phyloP scores from a whole-genome alignment of 2,888 invertebrate genomes.

The Sericinus montela region DNA sequence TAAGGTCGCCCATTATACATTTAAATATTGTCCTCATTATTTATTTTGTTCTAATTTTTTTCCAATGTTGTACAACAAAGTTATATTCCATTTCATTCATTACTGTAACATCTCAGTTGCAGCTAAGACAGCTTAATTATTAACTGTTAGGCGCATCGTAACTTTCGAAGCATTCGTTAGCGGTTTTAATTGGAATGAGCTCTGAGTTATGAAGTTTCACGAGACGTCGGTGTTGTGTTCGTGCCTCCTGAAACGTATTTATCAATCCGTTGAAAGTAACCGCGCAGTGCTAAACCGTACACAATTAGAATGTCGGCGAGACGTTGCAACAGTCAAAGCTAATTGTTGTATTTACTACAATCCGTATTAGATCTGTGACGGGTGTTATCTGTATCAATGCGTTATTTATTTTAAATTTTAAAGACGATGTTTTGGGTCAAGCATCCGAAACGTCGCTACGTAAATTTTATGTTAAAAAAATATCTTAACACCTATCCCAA shows the following conservation, averaged over 20 bases:
- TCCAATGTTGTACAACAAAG: too few relatives aligned
- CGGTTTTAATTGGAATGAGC: slow-evolving; percentile 16
- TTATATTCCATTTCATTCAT: too few relatives aligned
- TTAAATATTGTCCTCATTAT: too few relatives aligned
- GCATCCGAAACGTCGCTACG: too few relatives aligned
- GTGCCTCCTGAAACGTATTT: slow-evolving; percentile 15
- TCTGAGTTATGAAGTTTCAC: slow-evolving; percentile 17
- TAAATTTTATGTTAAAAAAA: too few relatives aligned
- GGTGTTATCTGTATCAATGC: too few relatives aligned
- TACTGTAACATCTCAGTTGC: neutral
- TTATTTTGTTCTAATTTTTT: too few relatives aligned
- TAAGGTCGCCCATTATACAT: too few relatives aligned
- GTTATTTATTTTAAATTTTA: too few relatives aligned
- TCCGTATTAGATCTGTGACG: neutral
- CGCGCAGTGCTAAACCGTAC: slow-evolving; percentile 6
- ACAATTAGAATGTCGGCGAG: slow-evolving; percentile 10
- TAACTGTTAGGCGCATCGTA: slow-evolving; percentile 9
- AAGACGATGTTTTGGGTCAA: too few relatives aligned
- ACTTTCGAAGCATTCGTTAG: slow-evolving; percentile 19
- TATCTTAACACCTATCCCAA: too few relatives aligned
- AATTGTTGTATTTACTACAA: neutral
- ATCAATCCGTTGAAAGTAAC: slow-evolving; percentile 13
- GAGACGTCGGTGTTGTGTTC: slow-evolving; percentile 3
- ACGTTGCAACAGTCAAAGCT: slow-evolving; percentile 1
- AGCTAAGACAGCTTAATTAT: slow-evolving; percentile 9